Evolutionary conservation across 2,113 vertebrate species (phyloP).

Genomic region (Vombatus ursinus): DNA sequence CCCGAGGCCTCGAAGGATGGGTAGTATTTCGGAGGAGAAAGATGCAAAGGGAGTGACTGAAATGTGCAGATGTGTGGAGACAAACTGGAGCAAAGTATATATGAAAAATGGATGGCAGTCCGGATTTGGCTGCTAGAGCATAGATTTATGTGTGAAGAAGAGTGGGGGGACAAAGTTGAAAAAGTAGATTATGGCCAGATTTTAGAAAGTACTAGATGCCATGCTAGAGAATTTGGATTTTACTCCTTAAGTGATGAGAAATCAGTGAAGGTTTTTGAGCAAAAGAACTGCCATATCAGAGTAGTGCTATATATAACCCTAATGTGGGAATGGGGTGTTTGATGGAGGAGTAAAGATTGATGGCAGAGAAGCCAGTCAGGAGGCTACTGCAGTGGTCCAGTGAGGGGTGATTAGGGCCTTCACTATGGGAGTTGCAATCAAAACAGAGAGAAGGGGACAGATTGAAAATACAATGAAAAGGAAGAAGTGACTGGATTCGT

Average conservation of each 20-base stretch:
- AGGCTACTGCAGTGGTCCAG: neutral
- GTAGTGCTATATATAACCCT: neutral
- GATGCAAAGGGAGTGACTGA: neutral
- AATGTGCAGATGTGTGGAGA: neutral
- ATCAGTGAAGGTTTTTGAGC: neutral
- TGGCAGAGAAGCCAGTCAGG: neutral
- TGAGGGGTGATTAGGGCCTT: neutral
- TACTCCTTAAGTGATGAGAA: neutral
- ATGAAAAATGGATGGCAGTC: neutral
- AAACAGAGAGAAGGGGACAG: neutral
- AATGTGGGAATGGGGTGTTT: neutral
- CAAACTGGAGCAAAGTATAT: neutral
- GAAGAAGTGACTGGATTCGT: neutral
- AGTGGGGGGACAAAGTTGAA: neutral
- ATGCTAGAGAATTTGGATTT: neutral
- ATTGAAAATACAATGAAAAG: neutral
- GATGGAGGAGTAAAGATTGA: neutral
- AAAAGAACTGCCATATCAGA: conserved; percentile 5
- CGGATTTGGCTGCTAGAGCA: neutral
- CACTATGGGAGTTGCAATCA: neutral
- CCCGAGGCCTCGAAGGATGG: neutral
- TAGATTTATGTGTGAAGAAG: neutral
- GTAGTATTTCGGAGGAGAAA: neutral
- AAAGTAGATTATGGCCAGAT: neutral
- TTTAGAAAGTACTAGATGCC: neutral